Evolutionary conservation across 2,113 vertebrate genomes (phyloP), one percentile per base, ranked within the genome.

Genomic region (Mus musculus): DNA sequence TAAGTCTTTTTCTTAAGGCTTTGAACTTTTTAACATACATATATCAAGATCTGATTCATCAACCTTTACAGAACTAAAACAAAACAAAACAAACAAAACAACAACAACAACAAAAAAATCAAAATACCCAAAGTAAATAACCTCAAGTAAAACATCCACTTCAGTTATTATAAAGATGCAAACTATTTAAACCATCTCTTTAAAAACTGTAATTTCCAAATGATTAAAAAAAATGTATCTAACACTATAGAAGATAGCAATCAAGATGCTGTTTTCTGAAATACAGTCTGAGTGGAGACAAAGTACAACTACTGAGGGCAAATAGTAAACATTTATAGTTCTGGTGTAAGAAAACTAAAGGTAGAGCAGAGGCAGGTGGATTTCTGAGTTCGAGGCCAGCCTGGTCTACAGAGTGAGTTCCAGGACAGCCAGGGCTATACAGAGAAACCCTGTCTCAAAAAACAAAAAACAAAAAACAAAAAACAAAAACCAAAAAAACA

Each of bases 341-440:
- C 9, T 76, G 30, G 9, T 26, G 1, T 89, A 81, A 94, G 33
- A 94, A 95, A 89, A 86, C 39, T 72, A 90, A 54, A 94, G 88
- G 69, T 81, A 42, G 42, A 42, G 42, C 42, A 42, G 42, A 42
- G 42, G 42, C 42, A 42, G 42, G 42, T 3, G 42, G 42, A 42
- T 42, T 42, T 42, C 42, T 42, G 42, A 42, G 42, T 42, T 42
- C 42, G 42, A 42, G 42, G 42, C 42, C 42, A 42, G 42, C 42
- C 42, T 42, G 42, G 42, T 42, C 42, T 42, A 42, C 42, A 42
- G 42, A 42, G 42, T 42, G 42, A 42, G 42, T 42, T 42, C 42
- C 42, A 42, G 42, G 42, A 42, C 42, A 42, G 42, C 42, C 42
- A 42, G 42, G 42, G 42, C 42, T 42, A 42, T 42, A 42, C 42